phyloP scores from a whole-genome alignment of 2,113 vertebrate species.

The Nesospiza acunhae region DNA sequence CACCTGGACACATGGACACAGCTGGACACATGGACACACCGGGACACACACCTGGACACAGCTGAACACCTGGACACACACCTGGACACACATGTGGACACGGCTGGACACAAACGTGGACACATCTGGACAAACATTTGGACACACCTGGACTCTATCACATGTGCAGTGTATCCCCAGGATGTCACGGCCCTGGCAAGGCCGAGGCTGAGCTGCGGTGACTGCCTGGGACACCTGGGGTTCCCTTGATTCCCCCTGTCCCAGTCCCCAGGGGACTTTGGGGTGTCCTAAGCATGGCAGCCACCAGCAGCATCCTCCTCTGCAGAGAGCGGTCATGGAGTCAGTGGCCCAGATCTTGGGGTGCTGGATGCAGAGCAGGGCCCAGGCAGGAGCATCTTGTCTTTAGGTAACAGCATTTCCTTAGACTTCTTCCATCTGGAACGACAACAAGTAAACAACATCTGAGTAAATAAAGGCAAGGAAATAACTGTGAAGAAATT shows the following conservation, averaged over 20 bases:
- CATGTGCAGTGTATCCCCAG: too few species aligned
- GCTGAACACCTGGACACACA: too few species aligned
- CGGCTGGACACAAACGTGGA: neutral
- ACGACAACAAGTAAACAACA: neutral
- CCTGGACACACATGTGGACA: neutral
- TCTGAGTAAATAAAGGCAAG: neutral
- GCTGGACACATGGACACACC: too few species aligned
- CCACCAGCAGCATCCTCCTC: neutral
- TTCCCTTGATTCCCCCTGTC: neutral
- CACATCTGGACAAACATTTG: neutral
- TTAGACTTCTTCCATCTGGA: neutral
- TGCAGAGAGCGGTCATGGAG: too few species aligned
- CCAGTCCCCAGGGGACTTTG: neutral
- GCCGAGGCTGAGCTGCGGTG: neutral
- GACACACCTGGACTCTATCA: neutral
- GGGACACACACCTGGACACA: neutral
- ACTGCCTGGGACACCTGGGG: neutral
- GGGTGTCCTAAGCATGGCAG: neutral
- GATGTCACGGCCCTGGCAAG: accelerated
- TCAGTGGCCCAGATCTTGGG: neutral
- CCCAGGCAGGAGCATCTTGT: neutral
- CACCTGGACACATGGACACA: neutral
- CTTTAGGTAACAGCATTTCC: neutral
- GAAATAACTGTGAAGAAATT: neutral
- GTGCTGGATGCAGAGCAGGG: neutral